Conservation (phyloP, 2,113 vertebrate species). For the Halichoeres trimaculatus region DNA sequence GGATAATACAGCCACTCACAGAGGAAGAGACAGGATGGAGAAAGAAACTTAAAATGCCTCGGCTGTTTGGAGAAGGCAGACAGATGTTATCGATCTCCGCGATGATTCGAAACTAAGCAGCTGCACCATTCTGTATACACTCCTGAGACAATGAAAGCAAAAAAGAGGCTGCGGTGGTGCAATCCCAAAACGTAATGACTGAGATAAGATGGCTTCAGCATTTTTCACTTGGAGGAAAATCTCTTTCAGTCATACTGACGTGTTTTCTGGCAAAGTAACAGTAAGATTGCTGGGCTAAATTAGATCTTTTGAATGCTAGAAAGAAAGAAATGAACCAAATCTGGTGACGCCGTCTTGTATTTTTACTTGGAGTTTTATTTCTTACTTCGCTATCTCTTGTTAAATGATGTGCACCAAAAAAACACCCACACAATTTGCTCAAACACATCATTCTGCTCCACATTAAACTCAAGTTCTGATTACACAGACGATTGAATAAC, state of each 20-base stretch:
- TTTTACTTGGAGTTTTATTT: too few species aligned
- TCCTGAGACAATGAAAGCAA: background rate
- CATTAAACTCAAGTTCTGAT: too few species aligned
- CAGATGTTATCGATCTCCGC: conserved; percentile 18
- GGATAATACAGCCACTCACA: conserved; percentile 9
- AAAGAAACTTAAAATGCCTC: conserved; percentile 19
- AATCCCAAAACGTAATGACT: background rate
- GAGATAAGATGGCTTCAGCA: background rate
- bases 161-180: conserved; percentile 11
- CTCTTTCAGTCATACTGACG: too few species aligned
- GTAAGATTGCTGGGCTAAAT: background rate
- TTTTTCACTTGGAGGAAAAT: background rate
- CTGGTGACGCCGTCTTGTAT: too few species aligned
- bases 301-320: background rate
- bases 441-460: too few species aligned
- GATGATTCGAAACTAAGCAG: conserved; percentile 9
- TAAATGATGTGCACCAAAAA: too few species aligned
- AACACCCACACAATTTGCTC: too few species aligned
- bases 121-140: background rate
- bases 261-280: background rate
- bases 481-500: too few species aligned
- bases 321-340: background rate
- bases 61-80: conserved; percentile 16
- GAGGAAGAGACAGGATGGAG: background rate
- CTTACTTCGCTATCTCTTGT: too few species aligned